Evolutionary conservation across 30 jellyfish, hydroid and myxozoan genomes (phyloP), one percentile per base, ranked within the genome.

Genomic region (Hydractinia echinata): DNA sequence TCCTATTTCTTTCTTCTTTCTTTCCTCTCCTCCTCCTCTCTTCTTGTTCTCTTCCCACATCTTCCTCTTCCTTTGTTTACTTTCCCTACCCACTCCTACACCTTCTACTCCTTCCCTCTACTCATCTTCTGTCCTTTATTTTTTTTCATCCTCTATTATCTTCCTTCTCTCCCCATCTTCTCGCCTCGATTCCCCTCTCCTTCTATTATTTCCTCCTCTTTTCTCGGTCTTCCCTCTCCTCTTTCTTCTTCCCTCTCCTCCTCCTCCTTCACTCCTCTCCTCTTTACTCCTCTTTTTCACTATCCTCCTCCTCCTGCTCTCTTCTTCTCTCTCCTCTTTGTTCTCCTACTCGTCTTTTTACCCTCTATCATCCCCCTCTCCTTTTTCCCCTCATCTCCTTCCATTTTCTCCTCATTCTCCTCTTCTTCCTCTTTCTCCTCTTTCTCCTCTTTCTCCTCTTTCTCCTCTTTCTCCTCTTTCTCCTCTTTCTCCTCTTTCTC

Each of bases 111-210:
- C 68, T 10, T 15, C 68, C 68, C 68, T 15, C 68, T 15, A 10
- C 68, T 15, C 68, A 10, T 15, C 68, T 9, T 15, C 68, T 15
- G n/a, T n/a, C n/a, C n/a, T n/a, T n/a, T n/a, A n/a, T n/a, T n/a
- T n/a, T n/a, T n/a, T n/a, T n/a, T n/a, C 68, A 56, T 15, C 68
- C n/a, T n/a, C n/a, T n/a, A n/a, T n/a, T n/a, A n/a, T n/a, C n/a
- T n/a, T n/a, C n/a, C n/a, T n/a, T n/a, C 68, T 56, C 68, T 56
- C 10, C 68, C 68, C 68, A 56, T 56, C 68, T 56, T 15, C 68
- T 56, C 68, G 68, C 68, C 68, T 15, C 68, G 68, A 56, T 15
- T 15, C 68, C 68, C 68, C 15, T 9, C 68, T 9, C 68, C 68
- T 15, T 9, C 10, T 15, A 10, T 15, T 9, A 10, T 15, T 15